Evolutionary conservation across 1,140 invertebrate genomes (phyloP).

Genomic region (Drosophila orena): DNA sequence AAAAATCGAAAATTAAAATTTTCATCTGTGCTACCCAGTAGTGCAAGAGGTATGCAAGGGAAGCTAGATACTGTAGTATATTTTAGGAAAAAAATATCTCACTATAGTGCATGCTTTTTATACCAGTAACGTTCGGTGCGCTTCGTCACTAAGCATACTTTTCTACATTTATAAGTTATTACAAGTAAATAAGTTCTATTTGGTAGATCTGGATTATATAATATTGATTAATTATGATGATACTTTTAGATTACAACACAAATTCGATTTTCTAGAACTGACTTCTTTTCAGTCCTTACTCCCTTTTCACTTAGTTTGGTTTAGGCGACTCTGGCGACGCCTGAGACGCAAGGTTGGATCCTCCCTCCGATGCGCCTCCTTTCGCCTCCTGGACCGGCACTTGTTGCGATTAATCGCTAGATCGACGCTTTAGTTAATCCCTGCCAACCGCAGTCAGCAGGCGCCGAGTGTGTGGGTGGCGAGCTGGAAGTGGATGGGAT

Average conservation of each 20-base stretch:
- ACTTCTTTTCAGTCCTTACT: no score
- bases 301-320: neutral
- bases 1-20: constrained; percentile 72
- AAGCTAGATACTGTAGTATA: no score
- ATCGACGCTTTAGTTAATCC: constrained; percentile 81
- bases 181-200: no score
- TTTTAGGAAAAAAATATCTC: no score
- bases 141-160: no score
- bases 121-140: no score
- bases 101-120: no score
- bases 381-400: constrained; percentile 34
- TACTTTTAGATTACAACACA: no score
- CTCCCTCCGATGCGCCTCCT: neutral
- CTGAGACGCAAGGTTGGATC: constrained; percentile 3
- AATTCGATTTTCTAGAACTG: neutral
- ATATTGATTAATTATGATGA: no score
- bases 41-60: neutral
- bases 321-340: constrained; percentile 21
- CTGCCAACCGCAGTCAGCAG: constrained; percentile 42
- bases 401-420: constrained; percentile 79
- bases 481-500: neutral
- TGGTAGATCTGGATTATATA: no score
- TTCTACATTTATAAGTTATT: no score
- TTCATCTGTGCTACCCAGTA: constrained; percentile 28
- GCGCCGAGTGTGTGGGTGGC: constrained; percentile 71